Base-by-base conservation (phyloP, 2,888 invertebrate species). In the Athalia circularis region DNA sequence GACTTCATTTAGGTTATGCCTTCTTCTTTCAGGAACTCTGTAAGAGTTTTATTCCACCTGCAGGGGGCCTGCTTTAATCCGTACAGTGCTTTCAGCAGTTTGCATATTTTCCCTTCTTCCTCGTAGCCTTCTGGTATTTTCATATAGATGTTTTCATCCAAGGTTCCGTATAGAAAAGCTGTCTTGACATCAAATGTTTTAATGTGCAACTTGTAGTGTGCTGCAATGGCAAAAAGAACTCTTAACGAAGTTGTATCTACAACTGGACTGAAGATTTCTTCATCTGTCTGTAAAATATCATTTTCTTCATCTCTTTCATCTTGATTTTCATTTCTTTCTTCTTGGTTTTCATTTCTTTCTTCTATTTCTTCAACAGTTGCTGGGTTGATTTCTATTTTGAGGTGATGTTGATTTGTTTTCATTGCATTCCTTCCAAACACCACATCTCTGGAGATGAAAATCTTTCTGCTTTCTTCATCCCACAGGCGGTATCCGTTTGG, bases 241-340 rank as follows among this genome's bases (percentile, higher is more conserved):
- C 68, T 13, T 43, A 68, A 4, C 1, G 83, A 83, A 45, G 80
- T 77, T 8, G 81, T 65, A 15, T 82, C 61, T 11, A 82, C 86
- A 6, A 86, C 86, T 47, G 86, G 86, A 68, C 85, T 83, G 78
- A 82, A 86, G 4, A 83, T 86, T 80, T 87, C 84, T 62, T 84
- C 80, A 79, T 83, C n/a, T n/a, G n/a, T n/a, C n/a, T n/a, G n/a
- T n/a, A n/a, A n/a, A n/a, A n/a, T n/a, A n/a, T n/a, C n/a, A n/a
- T n/a, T n/a, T n/a, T n/a, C n/a, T n/a, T n/a, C n/a, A n/a, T n/a
- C n/a, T n/a, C n/a, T n/a, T n/a, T n/a, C n/a, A n/a, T n/a, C n/a
- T n/a, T n/a, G n/a, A n/a, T n/a, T n/a, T n/a, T n/a, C n/a, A n/a
- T n/a, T n/a, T n/a, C n/a, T n/a, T n/a, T n/a, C n/a, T n/a, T n/a